Evolutionary conservation across 2,888 invertebrate genomes (phyloP).

Genomic region (Parnassius mnemosyne): DNA sequence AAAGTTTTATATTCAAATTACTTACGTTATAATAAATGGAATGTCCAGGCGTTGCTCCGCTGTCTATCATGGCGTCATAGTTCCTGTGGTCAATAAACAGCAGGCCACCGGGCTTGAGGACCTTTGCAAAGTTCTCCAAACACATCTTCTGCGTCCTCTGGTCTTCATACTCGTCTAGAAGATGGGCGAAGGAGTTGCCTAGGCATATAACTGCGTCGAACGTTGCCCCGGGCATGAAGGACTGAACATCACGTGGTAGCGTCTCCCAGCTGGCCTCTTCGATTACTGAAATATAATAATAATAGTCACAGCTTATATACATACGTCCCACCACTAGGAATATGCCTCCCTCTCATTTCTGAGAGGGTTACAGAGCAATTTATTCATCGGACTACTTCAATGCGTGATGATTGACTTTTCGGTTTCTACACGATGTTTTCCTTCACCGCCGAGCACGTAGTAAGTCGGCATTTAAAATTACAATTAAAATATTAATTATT

Average conservation of each 20-base stretch:
- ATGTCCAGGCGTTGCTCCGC: conserved; percentile 89
- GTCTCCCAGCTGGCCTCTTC: conserved; percentile 96
- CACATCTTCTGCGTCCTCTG: conserved; percentile 90
- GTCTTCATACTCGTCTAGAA: conserved; percentile 89
- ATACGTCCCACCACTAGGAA: too few species aligned
- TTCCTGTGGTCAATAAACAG: conserved; percentile 94
- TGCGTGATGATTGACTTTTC: too few species aligned
- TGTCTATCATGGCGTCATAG: conserved; percentile 89
- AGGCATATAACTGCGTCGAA: conserved; percentile 95
- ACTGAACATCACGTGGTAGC: conserved; percentile 85
- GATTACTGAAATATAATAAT: conserved; percentile 85
- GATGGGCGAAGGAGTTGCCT: conserved; percentile 95
- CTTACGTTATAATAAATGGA: conserved; percentile 88
- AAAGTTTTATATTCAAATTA: background rate
- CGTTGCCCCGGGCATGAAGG: conserved; percentile 80
- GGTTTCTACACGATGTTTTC: too few species aligned
- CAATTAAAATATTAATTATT: too few species aligned
- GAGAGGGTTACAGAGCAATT: too few species aligned
- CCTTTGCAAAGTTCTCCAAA: conserved; percentile 88
- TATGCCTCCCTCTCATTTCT: too few species aligned
- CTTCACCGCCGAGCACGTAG: too few species aligned
- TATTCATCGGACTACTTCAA: too few species aligned
- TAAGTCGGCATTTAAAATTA: too few species aligned
- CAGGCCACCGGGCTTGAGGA: conserved; percentile 91
- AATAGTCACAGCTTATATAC: too few species aligned